Percentiles rank a stretch among this genome's conserved stretches.
Conservation (phyloP, 2,113 vertebrate genomes). For the Narcine bancroftii region DNA sequence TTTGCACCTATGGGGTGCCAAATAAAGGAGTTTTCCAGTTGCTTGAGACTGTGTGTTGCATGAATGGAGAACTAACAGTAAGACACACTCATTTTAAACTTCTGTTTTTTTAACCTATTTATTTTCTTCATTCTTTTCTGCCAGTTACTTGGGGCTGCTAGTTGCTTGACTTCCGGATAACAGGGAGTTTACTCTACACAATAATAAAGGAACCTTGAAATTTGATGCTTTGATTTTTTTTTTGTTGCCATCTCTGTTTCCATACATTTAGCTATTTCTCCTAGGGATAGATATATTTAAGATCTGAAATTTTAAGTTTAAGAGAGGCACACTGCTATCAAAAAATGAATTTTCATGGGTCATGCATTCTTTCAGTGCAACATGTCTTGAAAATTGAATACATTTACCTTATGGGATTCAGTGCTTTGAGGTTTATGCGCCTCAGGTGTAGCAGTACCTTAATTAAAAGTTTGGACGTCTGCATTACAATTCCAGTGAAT, state of each 20-base stretch:
- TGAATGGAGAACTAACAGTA: too few species aligned
- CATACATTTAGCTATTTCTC: neutral
- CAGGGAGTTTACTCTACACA: too few species aligned
- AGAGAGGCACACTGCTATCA: neutral
- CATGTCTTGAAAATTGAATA: neutral
- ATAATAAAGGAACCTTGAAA: too few species aligned
- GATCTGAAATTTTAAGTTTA: neutral
- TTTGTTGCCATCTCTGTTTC: neutral
- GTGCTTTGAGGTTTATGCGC: neutral
- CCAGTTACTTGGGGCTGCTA: too few species aligned
- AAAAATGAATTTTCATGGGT: neutral
- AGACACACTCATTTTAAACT: too few species aligned
- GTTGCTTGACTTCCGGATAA: too few species aligned
- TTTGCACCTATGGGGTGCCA: too few species aligned
- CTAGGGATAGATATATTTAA: neutral
- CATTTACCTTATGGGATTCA: neutral
- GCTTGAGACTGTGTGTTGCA: too few species aligned
- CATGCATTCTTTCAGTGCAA: neutral
- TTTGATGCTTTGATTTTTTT: neutral
- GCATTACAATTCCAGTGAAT: neutral
- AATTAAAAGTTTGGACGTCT: neutral
- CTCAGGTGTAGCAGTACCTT: neutral
- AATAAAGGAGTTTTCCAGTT: too few species aligned
- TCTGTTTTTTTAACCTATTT: too few species aligned
- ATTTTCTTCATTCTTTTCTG: too few species aligned